Percentiles rank a stretch among this genome's conserved stretches.
Conservation (phyloP, 2,797 vertebrate genomes). For the Aplochiton taeniatus region DNA sequence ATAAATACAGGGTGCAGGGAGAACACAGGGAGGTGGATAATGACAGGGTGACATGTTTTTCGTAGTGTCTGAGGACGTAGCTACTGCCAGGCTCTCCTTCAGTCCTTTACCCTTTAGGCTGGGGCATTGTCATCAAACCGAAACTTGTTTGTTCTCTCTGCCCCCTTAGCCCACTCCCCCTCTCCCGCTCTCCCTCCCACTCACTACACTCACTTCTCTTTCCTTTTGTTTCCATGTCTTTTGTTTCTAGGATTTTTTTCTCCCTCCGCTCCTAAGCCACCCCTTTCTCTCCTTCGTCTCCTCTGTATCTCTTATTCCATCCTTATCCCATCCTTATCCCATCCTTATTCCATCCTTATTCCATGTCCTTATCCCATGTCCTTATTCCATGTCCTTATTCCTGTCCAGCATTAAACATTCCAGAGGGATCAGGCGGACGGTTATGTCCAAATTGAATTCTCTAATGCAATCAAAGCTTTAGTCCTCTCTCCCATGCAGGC, state of each 20-base stretch:
- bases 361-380: neutral
- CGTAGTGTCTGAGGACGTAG: constrained; percentile 59
- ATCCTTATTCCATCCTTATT: neutral
- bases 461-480: constrained; percentile 55
- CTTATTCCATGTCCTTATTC: constrained; percentile 15
- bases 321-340: neutral
- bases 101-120: constrained; percentile 26
- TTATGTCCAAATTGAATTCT: constrained; percentile 45
- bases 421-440: constrained; percentile 31
- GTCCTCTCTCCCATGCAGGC: constrained; percentile 42
- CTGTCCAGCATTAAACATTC: constrained; percentile 31
- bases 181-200: constrained; percentile 21
- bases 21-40: constrained; percentile 46
- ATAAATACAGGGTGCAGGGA: constrained; percentile 15
- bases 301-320: constrained; percentile 20
- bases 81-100: constrained; percentile 41
- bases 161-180: constrained; percentile 48
- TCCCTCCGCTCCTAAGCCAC: constrained; percentile 16
- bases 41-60: constrained; percentile 53
- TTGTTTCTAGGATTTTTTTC: too few species aligned
- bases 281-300: neutral
- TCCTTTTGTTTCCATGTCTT: neutral
- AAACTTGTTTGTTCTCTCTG: constrained; percentile 31
- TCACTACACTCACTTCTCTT: constrained; percentile 24
- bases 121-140: constrained; percentile 43